A percentile compares a stretch with the other conserved stretches of the same genome.
Evolutionary conservation across 2,797 vertebrate genomes (phyloP).

Genomic region (Pitangus sulphuratus): DNA sequence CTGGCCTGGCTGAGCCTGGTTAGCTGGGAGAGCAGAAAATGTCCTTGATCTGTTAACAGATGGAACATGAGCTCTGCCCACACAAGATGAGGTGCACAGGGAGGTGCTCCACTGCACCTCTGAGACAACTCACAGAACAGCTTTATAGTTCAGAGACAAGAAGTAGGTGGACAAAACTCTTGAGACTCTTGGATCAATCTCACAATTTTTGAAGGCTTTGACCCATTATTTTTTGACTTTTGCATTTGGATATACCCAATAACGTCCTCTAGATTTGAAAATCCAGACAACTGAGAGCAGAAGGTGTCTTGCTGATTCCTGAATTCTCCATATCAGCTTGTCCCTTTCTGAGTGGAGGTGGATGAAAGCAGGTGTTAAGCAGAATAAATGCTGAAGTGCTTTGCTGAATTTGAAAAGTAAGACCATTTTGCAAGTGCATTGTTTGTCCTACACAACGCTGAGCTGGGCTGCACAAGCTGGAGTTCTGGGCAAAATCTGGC

Average conservation of each 20-base stretch:
- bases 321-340: background rate
- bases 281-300: background rate
- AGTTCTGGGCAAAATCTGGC: background rate
- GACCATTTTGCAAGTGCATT: background rate
- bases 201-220: background rate
- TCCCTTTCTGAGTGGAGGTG: background rate
- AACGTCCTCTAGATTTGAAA: background rate
- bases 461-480: background rate
- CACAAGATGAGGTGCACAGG: background rate
- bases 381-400: background rate
- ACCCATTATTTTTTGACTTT: background rate
- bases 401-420: background rate
- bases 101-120: background rate
- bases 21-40: background rate
- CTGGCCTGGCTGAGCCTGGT: background rate
- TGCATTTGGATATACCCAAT: background rate
- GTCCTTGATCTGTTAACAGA: background rate
- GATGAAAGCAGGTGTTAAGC: constrained; percentile 3
- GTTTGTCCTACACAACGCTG: background rate
- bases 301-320: background rate
- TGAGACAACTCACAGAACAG: background rate
- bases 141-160: background rate
- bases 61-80: background rate
- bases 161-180: background rate
- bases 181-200: background rate